phyloP scores from a whole-genome alignment of 2,888 invertebrate species.

The Hybos culiciformis region DNA sequence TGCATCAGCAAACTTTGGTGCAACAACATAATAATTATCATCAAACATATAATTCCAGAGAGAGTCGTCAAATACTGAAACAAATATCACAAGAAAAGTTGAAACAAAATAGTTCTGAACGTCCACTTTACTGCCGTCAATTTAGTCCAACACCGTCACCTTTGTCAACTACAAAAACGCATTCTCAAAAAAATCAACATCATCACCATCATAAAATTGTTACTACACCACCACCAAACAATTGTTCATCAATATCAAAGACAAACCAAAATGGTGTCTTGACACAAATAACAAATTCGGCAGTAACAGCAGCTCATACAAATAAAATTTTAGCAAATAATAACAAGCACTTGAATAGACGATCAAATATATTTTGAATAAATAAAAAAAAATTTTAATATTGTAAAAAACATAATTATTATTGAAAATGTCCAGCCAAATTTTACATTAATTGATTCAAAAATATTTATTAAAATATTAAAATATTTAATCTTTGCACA shows the following conservation, averaged over 20 bases:
- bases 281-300: neutral
- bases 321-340: conserved; percentile 2
- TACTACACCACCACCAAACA: neutral
- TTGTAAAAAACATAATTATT: too few species aligned
- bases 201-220: neutral
- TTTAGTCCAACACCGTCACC: neutral
- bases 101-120: neutral
- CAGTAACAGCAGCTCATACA: neutral
- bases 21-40: neutral
- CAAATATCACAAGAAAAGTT: neutral
- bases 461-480: too few species aligned
- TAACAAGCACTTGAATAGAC: conserved; percentile 8
- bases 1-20: conserved; percentile 26
- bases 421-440: too few species aligned
- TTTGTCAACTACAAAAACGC: neutral
- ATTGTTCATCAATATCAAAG: neutral
- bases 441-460: too few species aligned
- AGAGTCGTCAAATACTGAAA: neutral
- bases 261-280: neutral
- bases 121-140: neutral
- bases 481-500: too few species aligned
- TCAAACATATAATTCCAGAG: neutral
- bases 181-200: neutral
- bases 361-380: conserved; percentile 12
- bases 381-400: too few species aligned